Percentiles rank a stretch among this genome's conserved stretches.
phyloP scores from a whole-genome alignment of 2,797 vertebrate species.

The Enoplosus armatus region DNA sequence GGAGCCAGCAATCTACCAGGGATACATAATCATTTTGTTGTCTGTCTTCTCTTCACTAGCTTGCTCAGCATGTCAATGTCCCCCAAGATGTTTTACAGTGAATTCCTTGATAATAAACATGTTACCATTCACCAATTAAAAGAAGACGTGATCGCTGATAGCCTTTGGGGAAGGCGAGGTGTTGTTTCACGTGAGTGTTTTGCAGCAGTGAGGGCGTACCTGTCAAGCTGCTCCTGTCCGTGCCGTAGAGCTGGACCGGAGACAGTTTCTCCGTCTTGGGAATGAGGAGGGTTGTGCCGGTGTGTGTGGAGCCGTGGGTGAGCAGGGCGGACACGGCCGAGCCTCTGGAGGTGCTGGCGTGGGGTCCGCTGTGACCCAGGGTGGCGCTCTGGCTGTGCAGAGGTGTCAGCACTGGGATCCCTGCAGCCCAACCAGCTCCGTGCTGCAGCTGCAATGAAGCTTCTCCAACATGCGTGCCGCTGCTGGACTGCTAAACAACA shows the following conservation, averaged over 20 bases:
- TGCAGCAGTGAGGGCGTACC: slow-evolving; percentile 59
- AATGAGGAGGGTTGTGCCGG: slow-evolving; percentile 76
- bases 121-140: not conserved
- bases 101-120: not conserved
- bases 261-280: slow-evolving; percentile 94
- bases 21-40: not conserved
- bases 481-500: slow-evolving; percentile 58
- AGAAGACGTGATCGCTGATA: not conserved
- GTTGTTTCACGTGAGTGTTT: not conserved
- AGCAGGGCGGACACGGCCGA: slow-evolving; percentile 74
- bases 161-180: not conserved
- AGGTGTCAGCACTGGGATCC: slow-evolving; percentile 54
- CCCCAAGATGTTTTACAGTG: not conserved
- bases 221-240: slow-evolving; percentile 81
- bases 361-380: slow-evolving; percentile 45
- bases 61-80: not conserved
- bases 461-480: slow-evolving; percentile 45
- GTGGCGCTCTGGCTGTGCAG: slow-evolving; percentile 63
- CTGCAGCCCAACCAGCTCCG: slow-evolving; percentile 68
- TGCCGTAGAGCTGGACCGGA: slow-evolving; percentile 84
- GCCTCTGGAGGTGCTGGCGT: slow-evolving; percentile 63
- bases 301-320: slow-evolving; percentile 63
- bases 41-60: not conserved
- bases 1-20: not conserved
- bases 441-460: slow-evolving; percentile 69